A percentile compares a stretch with the other conserved stretches of the same genome.
These are phyloP conservation scores for Atopsyche davidsoni DNA, from an alignment of 1,140 invertebrate genomes.

Conservation along the genomic window DNA sequence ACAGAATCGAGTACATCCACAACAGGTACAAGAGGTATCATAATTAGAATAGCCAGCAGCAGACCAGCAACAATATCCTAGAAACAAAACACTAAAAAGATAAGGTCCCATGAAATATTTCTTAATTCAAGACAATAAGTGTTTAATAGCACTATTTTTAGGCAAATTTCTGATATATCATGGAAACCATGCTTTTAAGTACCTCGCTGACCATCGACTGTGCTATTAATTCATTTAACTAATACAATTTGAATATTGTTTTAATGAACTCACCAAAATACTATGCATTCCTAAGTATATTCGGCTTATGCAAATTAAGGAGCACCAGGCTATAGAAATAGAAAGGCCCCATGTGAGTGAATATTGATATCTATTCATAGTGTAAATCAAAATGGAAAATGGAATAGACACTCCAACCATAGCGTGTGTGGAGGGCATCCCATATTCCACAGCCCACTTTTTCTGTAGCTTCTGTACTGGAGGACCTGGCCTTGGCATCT, in stretches of 20 bases:
- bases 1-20: slow-evolving; percentile 68
- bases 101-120: background rate
- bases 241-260: background rate
- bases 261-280: slow-evolving; percentile 58
- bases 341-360: slow-evolving; percentile 50
- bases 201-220: too few relatives aligned
- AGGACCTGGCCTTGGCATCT: slow-evolving; percentile 77
- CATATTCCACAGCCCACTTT: slow-evolving; percentile 85
- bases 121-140: background rate
- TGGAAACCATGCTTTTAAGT: too few relatives aligned
- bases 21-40: slow-evolving; percentile 66
- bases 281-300: slow-evolving; percentile 91
- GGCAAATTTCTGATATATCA: too few relatives aligned
- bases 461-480: slow-evolving; percentile 76
- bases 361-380: slow-evolving; percentile 74
- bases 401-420: slow-evolving; percentile 85
- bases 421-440: slow-evolving; percentile 91
- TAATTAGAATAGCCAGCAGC: slow-evolving; percentile 56
- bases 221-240: slow-evolving; percentile 3
- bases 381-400: slow-evolving; percentile 75
- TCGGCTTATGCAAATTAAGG: slow-evolving; percentile 74
- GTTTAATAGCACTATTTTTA: background rate
- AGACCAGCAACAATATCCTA: slow-evolving; percentile 75
- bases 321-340: slow-evolving; percentile 61
- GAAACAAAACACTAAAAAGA: slow-evolving; percentile 33